Base-by-base conservation (phyloP, 2,888 invertebrate genomes). In the Hirtodrosophila trivittata region DNA sequence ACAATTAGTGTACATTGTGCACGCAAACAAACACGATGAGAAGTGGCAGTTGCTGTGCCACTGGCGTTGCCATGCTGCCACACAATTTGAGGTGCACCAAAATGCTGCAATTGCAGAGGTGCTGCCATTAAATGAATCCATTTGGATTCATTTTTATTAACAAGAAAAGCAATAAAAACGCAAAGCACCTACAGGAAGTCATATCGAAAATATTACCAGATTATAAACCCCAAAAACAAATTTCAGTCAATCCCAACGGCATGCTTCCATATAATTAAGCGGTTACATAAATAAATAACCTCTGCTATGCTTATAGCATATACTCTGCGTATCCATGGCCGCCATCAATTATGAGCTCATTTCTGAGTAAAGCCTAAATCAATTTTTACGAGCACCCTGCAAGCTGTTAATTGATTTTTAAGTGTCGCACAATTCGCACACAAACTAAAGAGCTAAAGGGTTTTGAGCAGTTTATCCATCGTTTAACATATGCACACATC, bases 1-100 rank as follows among this genome's bases (percentile, higher is more conserved):
- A 75, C 86, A 82, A 86, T 82, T 82, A 82, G 86, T 81, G 72
- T 70, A 39, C 66, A 76, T 73, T 73, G 57, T 56, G 68, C 75
- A 76, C 77, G 75, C 75, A 52, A 76, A 45, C 58, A 52, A 59
- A 51, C 55, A 30, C 16, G 30, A 10, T 9, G 18, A 12, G 33
- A 30, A 35, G 59, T 26, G 32, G 43, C 50, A 42, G 54, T 21
- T 10, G 26, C 21, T 32, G 56, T 16, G 56, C 10, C 7, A 6
- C 38, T 21, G 18, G 18, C 5, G 35, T 30, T 58, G 62, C 42
- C 77, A 67, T 64, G 68, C 59, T 81, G 77, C 68, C 60, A 64
- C 78, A 72, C 82, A 49, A 59, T 70, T 71, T 59, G 73, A 59
- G 77, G 68, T 66, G 43, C 59, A 65, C 42, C 62, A 28, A 50